Evolutionary conservation across 2,888 invertebrate species (phyloP), one percentile per base, ranked within the genome.

Genomic region (Eurytoma californica): DNA sequence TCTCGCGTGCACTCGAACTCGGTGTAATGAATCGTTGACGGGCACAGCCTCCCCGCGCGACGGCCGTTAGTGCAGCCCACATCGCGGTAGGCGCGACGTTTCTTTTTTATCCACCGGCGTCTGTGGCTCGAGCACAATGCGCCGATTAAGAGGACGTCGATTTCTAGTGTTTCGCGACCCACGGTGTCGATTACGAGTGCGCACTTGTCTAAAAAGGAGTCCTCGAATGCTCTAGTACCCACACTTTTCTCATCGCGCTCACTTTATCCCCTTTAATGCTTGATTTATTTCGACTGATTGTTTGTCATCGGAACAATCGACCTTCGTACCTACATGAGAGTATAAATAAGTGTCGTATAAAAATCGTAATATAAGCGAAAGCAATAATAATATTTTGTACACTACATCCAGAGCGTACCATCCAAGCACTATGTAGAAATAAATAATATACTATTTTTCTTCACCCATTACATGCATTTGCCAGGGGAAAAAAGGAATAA

Each of bases 21-120:
- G 9, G 39, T 39, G 39, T 39, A 39, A 39, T 39, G 39, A 39
- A 39, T 39, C 53, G 53, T 53, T 39, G 53, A 30, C 51, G 61
- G 1, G 47, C 24, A 16, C 28, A 30, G 53, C 75, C 68, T 53
- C 68, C 75, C 60, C 30, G 75, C 7, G 51, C 68, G 60, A 51
- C 68, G 68, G 18, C 75, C 47, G 75, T 61, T 75, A n/a, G 9
- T 3, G 16, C 20, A n/a, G 51, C 75, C 67, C 75, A 61, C 75
- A 75, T 68, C 13, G 16, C 18, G 47, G 12, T 18, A 18, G 30
- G 30, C 20, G 53, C 53, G 63, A n/a, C 61, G n/a, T 63, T 7
- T 16, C 16, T 39, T 39, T 68, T 55, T 67, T 68, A 24, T 7
- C 18, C 49, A 9, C n/a, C 14, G 20, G 39, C 39, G 28, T 49